A percentile compares a stretch with the other conserved stretches of the same genome.
Evolutionary conservation across 2,113 vertebrate genomes (phyloP).

Genomic region (Malurus alboscapulatus): DNA sequence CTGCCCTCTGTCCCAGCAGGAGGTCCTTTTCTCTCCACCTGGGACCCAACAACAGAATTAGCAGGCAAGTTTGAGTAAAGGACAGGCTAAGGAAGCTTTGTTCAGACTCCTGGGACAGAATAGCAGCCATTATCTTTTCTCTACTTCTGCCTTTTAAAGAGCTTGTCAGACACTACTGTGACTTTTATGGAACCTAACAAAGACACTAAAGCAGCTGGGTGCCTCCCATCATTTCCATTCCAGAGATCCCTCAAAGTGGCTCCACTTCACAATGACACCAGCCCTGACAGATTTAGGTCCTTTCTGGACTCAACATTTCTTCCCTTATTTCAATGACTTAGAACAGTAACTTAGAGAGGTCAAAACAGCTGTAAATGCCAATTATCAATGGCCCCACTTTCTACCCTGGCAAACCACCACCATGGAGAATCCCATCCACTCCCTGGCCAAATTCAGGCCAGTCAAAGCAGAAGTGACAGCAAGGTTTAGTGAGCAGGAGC

Average conservation of each 20-base stretch:
- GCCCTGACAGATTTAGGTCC: not conserved
- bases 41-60: not conserved
- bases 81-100: not conserved
- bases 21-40: not conserved
- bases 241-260: not conserved
- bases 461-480: not conserved
- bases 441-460: not conserved
- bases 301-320: not conserved
- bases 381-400: not conserved
- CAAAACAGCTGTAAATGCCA: not conserved
- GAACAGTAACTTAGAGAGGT: not conserved
- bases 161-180: not conserved
- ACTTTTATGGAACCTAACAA: not conserved
- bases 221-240: not conserved
- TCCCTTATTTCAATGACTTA: not conserved
- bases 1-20: slow-evolving; percentile 2
- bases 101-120: not conserved
- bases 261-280: not conserved
- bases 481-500: not conserved
- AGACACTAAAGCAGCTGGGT: not conserved
- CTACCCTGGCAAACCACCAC: not conserved
- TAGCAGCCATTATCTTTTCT: not conserved
- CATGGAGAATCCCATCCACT: fast-evolving
- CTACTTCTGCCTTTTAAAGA: not conserved
- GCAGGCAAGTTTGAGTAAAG: not conserved